phyloP scores from a whole-genome alignment of 2,797 vertebrate species.

The Aldrovandia affinis region DNA sequence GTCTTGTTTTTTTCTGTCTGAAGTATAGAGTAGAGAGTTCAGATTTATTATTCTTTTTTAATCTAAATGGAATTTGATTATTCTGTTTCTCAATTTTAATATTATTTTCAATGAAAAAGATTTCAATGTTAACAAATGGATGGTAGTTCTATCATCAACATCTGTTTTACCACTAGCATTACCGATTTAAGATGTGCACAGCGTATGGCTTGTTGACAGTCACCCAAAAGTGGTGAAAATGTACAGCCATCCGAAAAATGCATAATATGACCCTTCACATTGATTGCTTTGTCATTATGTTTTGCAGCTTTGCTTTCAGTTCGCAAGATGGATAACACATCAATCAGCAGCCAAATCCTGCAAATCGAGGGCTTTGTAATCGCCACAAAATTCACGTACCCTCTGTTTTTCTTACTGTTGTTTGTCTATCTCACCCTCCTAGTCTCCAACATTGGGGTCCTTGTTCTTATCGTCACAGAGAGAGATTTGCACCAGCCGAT shows the following conservation, averaged over 20 bases:
- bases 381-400: constrained; percentile 50
- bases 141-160: background rate
- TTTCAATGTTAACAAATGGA: background rate
- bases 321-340: constrained; percentile 58
- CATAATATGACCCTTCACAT: background rate
- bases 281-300: background rate
- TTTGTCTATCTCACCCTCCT: constrained; percentile 59
- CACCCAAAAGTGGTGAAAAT: background rate
- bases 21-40: too few relatives aligned
- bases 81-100: too few relatives aligned
- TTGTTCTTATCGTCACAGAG: constrained; percentile 59
- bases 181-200: background rate
- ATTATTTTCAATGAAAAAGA: too few relatives aligned
- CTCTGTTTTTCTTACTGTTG: constrained; percentile 62
- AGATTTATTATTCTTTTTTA: too few relatives aligned
- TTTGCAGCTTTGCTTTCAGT: background rate
- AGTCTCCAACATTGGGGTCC: constrained; percentile 59
- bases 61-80: too few relatives aligned
- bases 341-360: constrained; percentile 47
- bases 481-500: constrained; percentile 78
- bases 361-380: constrained; percentile 61
- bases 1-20: too few relatives aligned
- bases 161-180: background rate
- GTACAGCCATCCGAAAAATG: background rate
- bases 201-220: background rate